Base-by-base conservation (phyloP, 2,113 vertebrate genomes). In the Neomonachus schauinslandi region DNA sequence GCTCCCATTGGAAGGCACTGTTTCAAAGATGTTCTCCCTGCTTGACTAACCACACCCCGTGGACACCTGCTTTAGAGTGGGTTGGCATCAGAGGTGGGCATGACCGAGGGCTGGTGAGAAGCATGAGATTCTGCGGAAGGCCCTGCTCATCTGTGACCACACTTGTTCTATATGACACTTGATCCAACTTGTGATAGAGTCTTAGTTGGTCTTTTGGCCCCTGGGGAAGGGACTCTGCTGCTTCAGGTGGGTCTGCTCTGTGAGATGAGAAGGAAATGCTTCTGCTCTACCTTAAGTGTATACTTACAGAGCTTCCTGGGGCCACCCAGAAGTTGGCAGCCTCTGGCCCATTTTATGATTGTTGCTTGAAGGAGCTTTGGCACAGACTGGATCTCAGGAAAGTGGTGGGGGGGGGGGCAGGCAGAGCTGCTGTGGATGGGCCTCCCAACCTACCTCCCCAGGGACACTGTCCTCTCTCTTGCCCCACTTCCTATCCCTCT, bases 1-100 rank as follows among this genome's bases (percentile, higher is more conserved):
- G 55, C 6, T 91, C 21, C 12, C 11, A 13, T 15, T 36, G 63
- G 65, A 87, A 89, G 16, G 11, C 61, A 61, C 82, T 57, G 7
- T 65, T 86, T 69, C 92, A 91, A 92, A 85, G 53, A n/a, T 1
- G 33, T 13, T 51, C 65, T 81, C 51, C 71, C 84, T 42, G 21
- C 57, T 72, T 16, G 36, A 46, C n/a, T 46, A 42, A 79, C 39
- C 33, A 24, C 31, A 36, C 21, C 39, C 72, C 39, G 2, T 0
- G 14, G 33, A 49, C 53, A 22, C 49, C 24, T 9, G 59, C 49
- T 63, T 59, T 28, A 6, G 42, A 49, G 46, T 10, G 3, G 12
- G 39, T 5, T 81, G 91, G 95, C 46, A 4, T 55, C 8, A 28
- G 71, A 95, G 63, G 14, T 39, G 59, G 51, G 24, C 26, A 1